Percentiles rank a stretch among this genome's conserved stretches.
Evolutionary conservation across 2,797 vertebrate species (phyloP).

Genomic region (Chaunax sp.): DNA sequence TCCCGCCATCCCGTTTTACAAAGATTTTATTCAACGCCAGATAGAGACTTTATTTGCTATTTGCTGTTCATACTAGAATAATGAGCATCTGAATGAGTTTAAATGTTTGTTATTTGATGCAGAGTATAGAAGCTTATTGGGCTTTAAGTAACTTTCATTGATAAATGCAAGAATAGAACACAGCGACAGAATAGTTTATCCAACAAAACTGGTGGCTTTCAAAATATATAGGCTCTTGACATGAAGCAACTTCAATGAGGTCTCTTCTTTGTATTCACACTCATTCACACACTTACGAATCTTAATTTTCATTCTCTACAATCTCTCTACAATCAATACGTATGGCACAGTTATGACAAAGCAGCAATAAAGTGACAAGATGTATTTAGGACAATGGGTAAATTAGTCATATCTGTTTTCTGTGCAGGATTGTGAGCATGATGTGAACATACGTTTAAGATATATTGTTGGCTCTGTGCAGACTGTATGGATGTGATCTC

Average conservation of each 20-base stretch:
- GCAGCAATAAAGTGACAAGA: constrained; percentile 15
- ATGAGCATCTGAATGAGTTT: constrained; percentile 17
- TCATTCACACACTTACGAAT: background rate
- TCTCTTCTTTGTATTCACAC: background rate
- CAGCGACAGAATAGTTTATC: background rate
- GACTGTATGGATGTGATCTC: background rate
- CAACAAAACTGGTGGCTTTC: background rate
- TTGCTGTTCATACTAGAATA: constrained; percentile 1
- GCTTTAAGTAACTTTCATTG: background rate
- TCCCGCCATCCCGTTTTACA: no score
- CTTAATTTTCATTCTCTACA: background rate
- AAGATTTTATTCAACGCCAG: no score
- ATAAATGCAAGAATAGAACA: constrained; percentile 8
- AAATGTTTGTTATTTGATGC: background rate
- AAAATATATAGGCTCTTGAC: background rate
- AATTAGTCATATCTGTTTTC: constrained; percentile 21
- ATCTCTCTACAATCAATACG: no score
- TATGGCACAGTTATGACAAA: constrained; percentile 1
- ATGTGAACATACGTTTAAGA: constrained; percentile 14
- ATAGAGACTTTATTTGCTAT: constrained; percentile 15
- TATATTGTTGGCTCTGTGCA: background rate
- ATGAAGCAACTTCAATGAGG: background rate
- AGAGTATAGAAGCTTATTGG: background rate
- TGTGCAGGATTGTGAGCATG: constrained; percentile 5
- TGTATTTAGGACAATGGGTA: background rate